Base-by-base conservation (phyloP, 2,797 vertebrate genomes). In the Melanogrammus aeglefinus region DNA sequence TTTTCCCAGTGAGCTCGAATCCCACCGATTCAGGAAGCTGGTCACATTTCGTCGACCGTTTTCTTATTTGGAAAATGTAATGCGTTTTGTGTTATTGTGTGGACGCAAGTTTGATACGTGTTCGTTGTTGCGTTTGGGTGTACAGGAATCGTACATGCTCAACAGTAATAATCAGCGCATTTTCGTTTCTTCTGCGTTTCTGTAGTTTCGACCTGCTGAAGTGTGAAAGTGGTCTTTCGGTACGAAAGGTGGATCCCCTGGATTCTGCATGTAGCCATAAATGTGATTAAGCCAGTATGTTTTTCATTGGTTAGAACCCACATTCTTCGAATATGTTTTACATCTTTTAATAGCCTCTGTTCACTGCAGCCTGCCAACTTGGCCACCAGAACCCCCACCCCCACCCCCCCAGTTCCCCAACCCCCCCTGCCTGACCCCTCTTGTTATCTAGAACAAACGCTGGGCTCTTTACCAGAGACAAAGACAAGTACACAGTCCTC, bases 341-440 rank as follows among this genome's bases (percentile, higher is more conserved):
- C 85, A 83, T 92, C 91, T 93, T 94, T 93, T 93, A 94, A 93
- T 93, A 90, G 92, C 88, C 78, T 72, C 75, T 82, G 86, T 88
- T 69, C 87, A 84, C 84, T 74, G 76, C 80, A 84, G 76, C 81
- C 78, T 82, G 79, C 83, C 85, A 85, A 91, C 88, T 84, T 89
- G 89, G 85, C 84, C 78, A 83, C 84, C 90, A 75, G 77, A 78
- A 91, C 63, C 63, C 63, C 29, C n/a, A n/a, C n/a, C 29, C 29
- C 29, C 29, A 24, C 63, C 27, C 63, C 24, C 86, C 81, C 83
- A 87, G 79, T 83, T 85, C 91, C 91, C 93, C 93, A 84, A 88
- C 27, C 38, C 73, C 83, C 81, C 80, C 85, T 80, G 86, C 79
- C 75, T 77, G 77, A 81, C 78, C 81, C 81, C 73, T 75, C 77